Conservation (phyloP, 1,140 invertebrate genomes). For the Drosophila sucinea region DNA sequence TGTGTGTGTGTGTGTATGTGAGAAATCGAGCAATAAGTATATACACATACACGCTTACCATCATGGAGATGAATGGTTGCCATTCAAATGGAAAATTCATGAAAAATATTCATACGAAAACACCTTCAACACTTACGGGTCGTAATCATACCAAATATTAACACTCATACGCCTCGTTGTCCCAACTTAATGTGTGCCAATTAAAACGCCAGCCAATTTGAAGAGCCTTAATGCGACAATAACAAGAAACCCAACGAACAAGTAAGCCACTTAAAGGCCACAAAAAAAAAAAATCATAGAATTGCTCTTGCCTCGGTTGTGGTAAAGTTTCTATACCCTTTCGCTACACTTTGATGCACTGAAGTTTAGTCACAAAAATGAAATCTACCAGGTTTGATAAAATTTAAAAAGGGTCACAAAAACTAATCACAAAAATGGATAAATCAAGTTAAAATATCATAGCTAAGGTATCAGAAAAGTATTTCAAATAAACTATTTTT, state of each 20-base stretch:
- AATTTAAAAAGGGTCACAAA: not conserved
- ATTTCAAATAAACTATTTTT: no score
- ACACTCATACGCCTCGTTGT: constrained; percentile 12
- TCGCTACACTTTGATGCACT: not conserved
- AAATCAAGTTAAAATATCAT: no score
- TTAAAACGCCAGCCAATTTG: constrained; percentile 58
- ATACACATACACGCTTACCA: constrained; percentile 13
- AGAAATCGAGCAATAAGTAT: constrained; percentile 13
- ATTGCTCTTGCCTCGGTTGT: not conserved
- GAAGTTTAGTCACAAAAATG: no score
- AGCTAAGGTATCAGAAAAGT: no score
- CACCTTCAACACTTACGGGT: not conserved
- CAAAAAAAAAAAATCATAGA: not conserved
- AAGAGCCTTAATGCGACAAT: constrained; percentile 57
- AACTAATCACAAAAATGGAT: not conserved
- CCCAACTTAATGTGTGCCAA: constrained; percentile 49
- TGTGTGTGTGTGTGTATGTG: not conserved
- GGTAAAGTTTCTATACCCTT: not conserved
- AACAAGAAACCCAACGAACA: constrained; percentile 22
- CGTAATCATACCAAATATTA: not conserved
- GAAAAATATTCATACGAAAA: not conserved
- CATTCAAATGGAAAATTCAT: not conserved
- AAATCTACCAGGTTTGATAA: no score
- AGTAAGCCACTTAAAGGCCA: constrained; percentile 16
- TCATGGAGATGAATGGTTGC: constrained; percentile 8